These are phyloP conservation scores for Eptatretus burgeri DNA, from an alignment of 2,113 vertebrate genomes.

Conservation along the genomic window DNA sequence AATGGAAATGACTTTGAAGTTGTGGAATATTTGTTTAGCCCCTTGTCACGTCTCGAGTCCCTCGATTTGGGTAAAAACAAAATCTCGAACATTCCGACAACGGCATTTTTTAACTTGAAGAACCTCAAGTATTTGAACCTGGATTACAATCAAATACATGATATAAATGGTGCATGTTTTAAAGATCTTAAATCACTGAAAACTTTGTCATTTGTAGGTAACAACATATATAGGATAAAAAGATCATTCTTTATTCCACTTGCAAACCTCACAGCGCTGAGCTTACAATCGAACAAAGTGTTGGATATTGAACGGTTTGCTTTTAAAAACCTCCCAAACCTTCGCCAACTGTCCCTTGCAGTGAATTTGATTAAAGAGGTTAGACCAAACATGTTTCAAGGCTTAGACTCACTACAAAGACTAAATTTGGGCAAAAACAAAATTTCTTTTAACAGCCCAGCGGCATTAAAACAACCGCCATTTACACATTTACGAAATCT, in stretches of 20 bases:
- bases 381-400: background rate
- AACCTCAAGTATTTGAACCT: conserved; percentile 5
- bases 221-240: conserved; percentile 8
- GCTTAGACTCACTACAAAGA: conserved; percentile 7
- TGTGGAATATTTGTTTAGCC: background rate
- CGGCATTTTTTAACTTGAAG: conserved; percentile 8
- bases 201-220: conserved; percentile 8
- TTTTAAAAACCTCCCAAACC: conserved; percentile 4
- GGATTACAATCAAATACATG: conserved; percentile 7
- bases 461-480: background rate
- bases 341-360: conserved; percentile 9
- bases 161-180: background rate
- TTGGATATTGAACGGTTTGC: background rate
- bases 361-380: conserved; percentile 6
- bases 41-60: background rate
- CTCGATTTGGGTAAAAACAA: conserved; percentile 7
- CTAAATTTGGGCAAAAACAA: conserved; percentile 10
- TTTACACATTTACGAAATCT: conserved; percentile 6
- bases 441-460: background rate
- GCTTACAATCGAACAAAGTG: conserved; percentile 8
- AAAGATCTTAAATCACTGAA: background rate
- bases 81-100: background rate
- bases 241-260: background rate
- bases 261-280: background rate
- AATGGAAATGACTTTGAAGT: background rate